These are phyloP conservation scores for Agrypnia vestita DNA, from an alignment of 1,140 invertebrate genomes.

Conservation along the genomic window DNA sequence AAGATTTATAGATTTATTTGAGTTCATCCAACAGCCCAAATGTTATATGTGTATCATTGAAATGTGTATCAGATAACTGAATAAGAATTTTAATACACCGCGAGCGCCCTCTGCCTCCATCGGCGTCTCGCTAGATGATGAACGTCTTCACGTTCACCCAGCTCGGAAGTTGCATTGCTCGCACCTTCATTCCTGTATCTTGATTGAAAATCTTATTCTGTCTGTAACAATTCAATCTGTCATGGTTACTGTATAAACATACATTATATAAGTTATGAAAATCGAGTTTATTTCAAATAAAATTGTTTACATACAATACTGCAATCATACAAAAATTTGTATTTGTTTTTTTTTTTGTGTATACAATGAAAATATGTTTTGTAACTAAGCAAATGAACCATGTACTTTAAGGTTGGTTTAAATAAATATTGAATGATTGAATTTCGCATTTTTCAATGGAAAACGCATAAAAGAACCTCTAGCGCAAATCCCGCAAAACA, in stretches of 20 bases:
- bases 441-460: conserved; percentile 59
- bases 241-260: conserved; percentile 19
- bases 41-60: background rate
- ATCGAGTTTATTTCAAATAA: conserved; percentile 20
- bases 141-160: too few species aligned
- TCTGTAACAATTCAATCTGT: conserved; percentile 27
- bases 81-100: conserved; percentile 4
- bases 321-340: conserved; percentile 32
- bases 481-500: conserved; percentile 2
- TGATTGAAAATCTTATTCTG: conserved; percentile 23
- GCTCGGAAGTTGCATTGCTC: too few species aligned
- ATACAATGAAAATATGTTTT: conserved; percentile 48
- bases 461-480: conserved; percentile 39
- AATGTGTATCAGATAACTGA: conserved; percentile 8
- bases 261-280: conserved; percentile 21
- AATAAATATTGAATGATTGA: conserved; percentile 58
- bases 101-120: too few species aligned
- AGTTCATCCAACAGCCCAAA: background rate
- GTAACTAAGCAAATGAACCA: conserved; percentile 47
- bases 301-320: conserved; percentile 29
- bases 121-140: too few species aligned
- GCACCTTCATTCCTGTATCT: too few species aligned
- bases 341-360: conserved; percentile 46
- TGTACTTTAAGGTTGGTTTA: conserved; percentile 53
- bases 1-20: background rate